Evolutionary conservation across 2,888 invertebrate species (phyloP).

Genomic region (Cotesia congregata): DNA sequence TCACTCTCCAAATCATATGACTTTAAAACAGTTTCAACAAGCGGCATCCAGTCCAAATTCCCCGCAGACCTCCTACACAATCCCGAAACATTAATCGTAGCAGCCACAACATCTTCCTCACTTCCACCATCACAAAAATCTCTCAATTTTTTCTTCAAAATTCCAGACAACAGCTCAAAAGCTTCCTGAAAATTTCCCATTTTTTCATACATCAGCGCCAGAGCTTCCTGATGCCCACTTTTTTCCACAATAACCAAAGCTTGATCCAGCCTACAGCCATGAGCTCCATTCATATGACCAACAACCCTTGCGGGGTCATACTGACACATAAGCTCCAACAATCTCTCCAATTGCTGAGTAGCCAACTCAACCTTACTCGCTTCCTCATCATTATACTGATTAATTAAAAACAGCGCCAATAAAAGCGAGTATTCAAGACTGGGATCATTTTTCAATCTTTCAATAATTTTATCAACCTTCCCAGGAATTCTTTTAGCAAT

Average conservation of each 20-base stretch:
- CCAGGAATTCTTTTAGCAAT: conserved; percentile 62
- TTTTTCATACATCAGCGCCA: conserved; percentile 82
- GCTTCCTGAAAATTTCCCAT: conserved; percentile 82
- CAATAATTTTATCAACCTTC: conserved; percentile 62
- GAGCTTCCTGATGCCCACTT: conserved; percentile 76
- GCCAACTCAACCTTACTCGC: conserved; percentile 59
- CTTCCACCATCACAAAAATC: conserved; percentile 47
- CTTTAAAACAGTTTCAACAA: conserved; percentile 63
- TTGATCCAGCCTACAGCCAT: conserved; percentile 76
- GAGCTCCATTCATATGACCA: conserved; percentile 60
- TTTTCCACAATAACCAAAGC: conserved; percentile 77
- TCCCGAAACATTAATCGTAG: conserved; percentile 61
- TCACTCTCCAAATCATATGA: conserved; percentile 57
- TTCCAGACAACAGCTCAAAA: conserved; percentile 75
- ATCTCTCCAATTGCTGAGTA: conserved; percentile 62
- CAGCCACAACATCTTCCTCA: conserved; percentile 58
- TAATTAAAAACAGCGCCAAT: conserved; percentile 58
- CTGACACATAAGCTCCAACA: conserved; percentile 66
- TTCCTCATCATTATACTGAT: conserved; percentile 56
- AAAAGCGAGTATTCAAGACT: conserved; percentile 59
- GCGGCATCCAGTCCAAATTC: conserved; percentile 67
- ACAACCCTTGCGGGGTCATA: conserved; percentile 63
- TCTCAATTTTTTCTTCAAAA: conserved; percentile 64
- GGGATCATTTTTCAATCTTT: conserved; percentile 58
- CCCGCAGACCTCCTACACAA: conserved; percentile 67